Conservation (phyloP, 2,797 vertebrate genomes). For the Phoebastria nigripes region DNA sequence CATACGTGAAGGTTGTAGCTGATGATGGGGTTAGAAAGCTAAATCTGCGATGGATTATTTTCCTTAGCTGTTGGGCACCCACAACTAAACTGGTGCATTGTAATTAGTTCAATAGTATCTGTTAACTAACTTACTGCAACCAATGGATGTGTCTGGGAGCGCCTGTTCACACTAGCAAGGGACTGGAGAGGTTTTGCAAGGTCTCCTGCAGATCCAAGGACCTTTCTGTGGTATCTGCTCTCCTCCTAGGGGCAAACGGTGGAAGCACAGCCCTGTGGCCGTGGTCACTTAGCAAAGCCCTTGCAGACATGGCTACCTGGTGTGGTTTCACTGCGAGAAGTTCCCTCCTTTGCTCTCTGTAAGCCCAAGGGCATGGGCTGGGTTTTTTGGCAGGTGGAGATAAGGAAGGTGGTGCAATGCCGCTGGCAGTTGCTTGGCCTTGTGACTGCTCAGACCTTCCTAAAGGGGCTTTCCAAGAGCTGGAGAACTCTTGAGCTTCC, state of each 20-base stretch:
- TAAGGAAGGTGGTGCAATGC: background rate
- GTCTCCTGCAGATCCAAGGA: background rate
- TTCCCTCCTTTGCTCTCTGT: background rate
- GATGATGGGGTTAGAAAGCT: background rate
- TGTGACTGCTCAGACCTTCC: constrained; percentile 42
- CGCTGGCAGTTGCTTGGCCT: constrained; percentile 2
- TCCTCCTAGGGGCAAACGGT: constrained; percentile 74
- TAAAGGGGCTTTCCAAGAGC: constrained; percentile 17
- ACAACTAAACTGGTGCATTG: background rate
- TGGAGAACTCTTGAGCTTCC: constrained; percentile 29
- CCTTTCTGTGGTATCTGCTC: constrained; percentile 59
- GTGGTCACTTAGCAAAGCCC: background rate
- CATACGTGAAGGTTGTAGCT: background rate
- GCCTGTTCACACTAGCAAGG: background rate
- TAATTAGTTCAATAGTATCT: background rate
- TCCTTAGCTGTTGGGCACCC: background rate
- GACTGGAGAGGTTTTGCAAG: background rate
- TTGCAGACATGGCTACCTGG: background rate
- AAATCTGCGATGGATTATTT: background rate
- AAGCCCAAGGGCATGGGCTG: background rate
- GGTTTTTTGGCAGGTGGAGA: background rate
- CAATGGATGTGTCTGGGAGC: background rate
- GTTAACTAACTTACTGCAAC: background rate
- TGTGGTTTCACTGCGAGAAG: background rate
- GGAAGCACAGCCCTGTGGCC: constrained; percentile 61